phyloP scores from a whole-genome alignment of 2,113 vertebrate genomes.

The Carlito syrichta region DNA sequence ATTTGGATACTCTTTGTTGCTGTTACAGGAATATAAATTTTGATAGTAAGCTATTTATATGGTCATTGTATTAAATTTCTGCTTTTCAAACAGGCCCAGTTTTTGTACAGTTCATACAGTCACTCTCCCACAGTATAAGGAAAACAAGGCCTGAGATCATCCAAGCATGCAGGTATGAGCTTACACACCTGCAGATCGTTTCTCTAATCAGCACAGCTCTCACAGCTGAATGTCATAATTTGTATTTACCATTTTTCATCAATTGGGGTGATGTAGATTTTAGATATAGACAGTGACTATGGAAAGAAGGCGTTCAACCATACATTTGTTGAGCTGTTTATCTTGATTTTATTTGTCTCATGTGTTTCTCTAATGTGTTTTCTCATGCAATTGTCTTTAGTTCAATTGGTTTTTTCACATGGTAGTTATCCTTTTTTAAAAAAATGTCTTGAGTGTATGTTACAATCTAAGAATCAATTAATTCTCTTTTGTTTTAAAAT shows the following conservation, averaged over 20 bases:
- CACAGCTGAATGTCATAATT: neutral
- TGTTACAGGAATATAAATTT: neutral
- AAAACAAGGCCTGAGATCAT: fast-evolving
- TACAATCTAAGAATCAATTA: constrained; percentile 24
- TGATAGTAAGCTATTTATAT: neutral
- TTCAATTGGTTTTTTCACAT: constrained; percentile 43
- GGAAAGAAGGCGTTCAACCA: neutral
- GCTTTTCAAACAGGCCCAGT: neutral
- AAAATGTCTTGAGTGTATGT: neutral
- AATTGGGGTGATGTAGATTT: neutral
- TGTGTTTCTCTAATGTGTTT: neutral
- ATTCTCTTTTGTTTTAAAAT: neutral
- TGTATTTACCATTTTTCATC: neutral
- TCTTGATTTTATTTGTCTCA: neutral
- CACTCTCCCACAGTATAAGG: neutral
- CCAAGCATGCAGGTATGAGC: no score
- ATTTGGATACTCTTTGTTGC: neutral
- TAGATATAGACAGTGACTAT: neutral
- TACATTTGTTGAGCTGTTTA: neutral
- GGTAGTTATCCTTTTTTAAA: constrained; percentile 26
- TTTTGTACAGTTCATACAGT: neutral
- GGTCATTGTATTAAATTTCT: neutral
- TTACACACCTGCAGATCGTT: neutral
- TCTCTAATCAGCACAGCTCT: neutral
- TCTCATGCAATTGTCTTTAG: no score